phyloP scores from a whole-genome alignment of 1,140 invertebrate species.

The Drosophila tsacasi region DNA sequence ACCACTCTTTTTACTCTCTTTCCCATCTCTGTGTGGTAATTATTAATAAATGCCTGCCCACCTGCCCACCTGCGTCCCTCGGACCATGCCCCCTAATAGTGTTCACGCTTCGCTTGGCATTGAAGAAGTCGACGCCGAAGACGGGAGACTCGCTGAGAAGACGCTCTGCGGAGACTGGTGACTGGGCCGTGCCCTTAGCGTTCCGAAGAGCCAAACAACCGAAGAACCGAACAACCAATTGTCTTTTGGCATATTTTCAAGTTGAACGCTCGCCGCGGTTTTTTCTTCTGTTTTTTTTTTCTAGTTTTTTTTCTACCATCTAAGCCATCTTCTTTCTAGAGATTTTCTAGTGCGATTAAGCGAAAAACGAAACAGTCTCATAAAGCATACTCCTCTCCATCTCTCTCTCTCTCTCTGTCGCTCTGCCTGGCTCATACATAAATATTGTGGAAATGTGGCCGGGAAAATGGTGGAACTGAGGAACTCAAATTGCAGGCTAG shows the following conservation, averaged over 20 bases:
- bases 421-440: constrained; percentile 37
- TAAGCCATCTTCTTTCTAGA: constrained; percentile 54
- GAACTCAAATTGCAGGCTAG: constrained; percentile 45
- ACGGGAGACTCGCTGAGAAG: constrained; percentile 6
- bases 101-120: constrained; percentile 78
- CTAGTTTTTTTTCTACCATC: constrained; percentile 13
- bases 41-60: constrained; percentile 78
- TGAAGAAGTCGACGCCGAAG: constrained; percentile 65
- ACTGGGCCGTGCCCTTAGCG: constrained; percentile 68
- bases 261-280: constrained; percentile 75
- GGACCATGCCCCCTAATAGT: constrained; percentile 64
- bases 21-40: constrained; percentile 64
- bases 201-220: constrained; percentile 45
- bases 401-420: constrained; percentile 2
- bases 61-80: constrained; percentile 32
- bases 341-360: constrained; percentile 81
- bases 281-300: constrained; percentile 27
- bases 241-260: constrained; percentile 83
- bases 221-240: constrained; percentile 70
- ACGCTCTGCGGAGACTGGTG: constrained; percentile 20
- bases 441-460: constrained; percentile 29
- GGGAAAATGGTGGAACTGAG: constrained; percentile 60
- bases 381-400: constrained; percentile 63
- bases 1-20: constrained; percentile 18
- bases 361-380: constrained; percentile 78